phyloP scores from a whole-genome alignment of 1,140 invertebrate species.

The Uloborus diversus region DNA sequence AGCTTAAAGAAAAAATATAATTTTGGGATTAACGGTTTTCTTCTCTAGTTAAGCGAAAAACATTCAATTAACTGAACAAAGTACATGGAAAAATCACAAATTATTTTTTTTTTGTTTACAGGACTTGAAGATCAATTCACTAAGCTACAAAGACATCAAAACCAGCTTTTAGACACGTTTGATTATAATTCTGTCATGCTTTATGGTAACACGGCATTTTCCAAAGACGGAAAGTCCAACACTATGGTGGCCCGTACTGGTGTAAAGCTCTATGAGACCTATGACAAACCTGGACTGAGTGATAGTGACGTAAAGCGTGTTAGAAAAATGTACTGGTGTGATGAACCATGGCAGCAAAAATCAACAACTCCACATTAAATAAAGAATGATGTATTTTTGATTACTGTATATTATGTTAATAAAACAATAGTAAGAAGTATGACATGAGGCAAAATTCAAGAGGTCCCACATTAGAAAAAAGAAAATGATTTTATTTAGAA shows the following conservation, averaged over 20 bases:
- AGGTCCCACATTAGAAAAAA: no score
- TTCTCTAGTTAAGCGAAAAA: no score
- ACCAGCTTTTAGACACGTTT: slow-evolving; percentile 54
- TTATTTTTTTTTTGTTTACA: background rate
- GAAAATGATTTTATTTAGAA: no score
- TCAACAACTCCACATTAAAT: no score
- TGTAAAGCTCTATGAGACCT: slow-evolving; percentile 59
- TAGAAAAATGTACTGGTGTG: slow-evolving; percentile 63
- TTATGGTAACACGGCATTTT: slow-evolving; percentile 64
- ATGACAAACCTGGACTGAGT: slow-evolving; percentile 63
- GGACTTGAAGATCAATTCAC: slow-evolving; percentile 55
- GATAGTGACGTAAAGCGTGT: slow-evolving; percentile 62
- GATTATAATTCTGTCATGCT: slow-evolving; percentile 66
- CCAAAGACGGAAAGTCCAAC: slow-evolving; percentile 60
- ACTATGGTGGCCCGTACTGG: slow-evolving; percentile 62
- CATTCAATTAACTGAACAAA: background rate
- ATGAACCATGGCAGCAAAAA: slow-evolving; percentile 17
- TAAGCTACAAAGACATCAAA: slow-evolving; percentile 47
- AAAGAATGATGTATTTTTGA: no score
- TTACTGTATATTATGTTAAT: no score
- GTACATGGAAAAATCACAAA: background rate
- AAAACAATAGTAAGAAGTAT: no score
- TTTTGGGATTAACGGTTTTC: no score
- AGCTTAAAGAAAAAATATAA: background rate
- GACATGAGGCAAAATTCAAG: no score